A percentile compares a stretch with the other conserved stretches of the same genome.
phyloP scores from a whole-genome alignment of 53 echinoderm and acorn worm species.

The Paracentrotus lividus region DNA sequence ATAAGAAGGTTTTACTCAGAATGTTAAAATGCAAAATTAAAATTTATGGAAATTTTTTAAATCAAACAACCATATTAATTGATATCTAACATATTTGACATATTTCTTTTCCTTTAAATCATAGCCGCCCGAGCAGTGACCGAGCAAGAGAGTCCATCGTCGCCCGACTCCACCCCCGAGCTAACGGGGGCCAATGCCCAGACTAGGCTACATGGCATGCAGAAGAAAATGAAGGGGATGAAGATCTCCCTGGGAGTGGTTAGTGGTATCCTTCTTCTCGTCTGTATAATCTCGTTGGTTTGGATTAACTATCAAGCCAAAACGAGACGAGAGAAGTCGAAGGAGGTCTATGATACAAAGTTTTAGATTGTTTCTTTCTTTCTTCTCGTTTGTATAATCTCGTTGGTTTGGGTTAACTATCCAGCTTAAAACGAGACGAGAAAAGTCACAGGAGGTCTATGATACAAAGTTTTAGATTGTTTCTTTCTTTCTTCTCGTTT shows the following conservation, averaged over 20 bases:
- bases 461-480: conserved; percentile 43
- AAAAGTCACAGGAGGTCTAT: not conserved
- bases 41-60: no score
- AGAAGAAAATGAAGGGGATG: not conserved
- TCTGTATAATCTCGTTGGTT: not conserved
- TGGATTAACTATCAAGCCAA: not conserved
- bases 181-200: not conserved
- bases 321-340: not conserved
- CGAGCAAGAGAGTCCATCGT: not conserved
- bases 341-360: conserved; percentile 30
- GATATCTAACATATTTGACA: no score
- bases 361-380: conserved; percentile 14
- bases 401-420: not conserved
- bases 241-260: conserved; percentile 5
- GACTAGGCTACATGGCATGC: not conserved
- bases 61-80: no score
- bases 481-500: not conserved
- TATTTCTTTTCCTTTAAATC: not conserved
- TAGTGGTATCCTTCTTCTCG: conserved; percentile 8
- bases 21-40: no score
- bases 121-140: not conserved
- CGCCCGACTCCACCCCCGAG: not conserved
- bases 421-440: not conserved
- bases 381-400: not conserved
- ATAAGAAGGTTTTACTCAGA: no score